Evolutionary conservation across 2,888 invertebrate species (phyloP), one percentile per base, ranked within the genome.

Genomic region (Latheticus oryzae): DNA sequence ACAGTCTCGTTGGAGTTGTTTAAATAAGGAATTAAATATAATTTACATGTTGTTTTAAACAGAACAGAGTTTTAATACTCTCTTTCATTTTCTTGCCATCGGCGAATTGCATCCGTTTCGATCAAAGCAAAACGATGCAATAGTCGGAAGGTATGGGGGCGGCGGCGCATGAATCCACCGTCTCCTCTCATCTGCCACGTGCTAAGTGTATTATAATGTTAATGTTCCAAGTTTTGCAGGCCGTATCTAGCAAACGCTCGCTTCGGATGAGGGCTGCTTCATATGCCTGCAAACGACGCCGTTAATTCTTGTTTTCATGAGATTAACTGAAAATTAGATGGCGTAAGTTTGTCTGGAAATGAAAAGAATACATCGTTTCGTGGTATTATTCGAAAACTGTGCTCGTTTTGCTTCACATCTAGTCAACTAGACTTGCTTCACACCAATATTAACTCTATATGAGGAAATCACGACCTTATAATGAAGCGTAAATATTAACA

Each of bases 251-350:
- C 68, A 58, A 60, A 35, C 63, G 66, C 68, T 63, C 66, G 69
- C 68, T 68, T 70, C 70, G 70, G 71, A 65, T 67, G 69, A 67
- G 66, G 71, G 66, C 68, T 68, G 76, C 73, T 76, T 77, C 77
- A 77, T 77, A 77, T 77, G 78, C 77, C 77, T 73, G 77, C 73
- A 77, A 78, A 79, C 76, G 77, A 76, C 77, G 77, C 75, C 78
- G 77, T 78, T 78, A 78, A 77, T 79, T 79, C 78, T 78, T 77
- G 77, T 79, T 78, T 78, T 75, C 74, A 70, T 70, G 76, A 78
- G 79, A 78, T 79, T 79, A 79, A 79, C 78, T 77, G 77, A 76
- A 78, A 78, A 79, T 79, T 79, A 79, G 78, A 78, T 78, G 78
- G 77, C 76, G 76, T 69, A 78, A 78, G 76, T 78, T 78, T 75